Percentiles rank a stretch among this genome's conserved stretches.
Evolutionary conservation across 1,140 invertebrate genomes (phyloP).

Genomic region (Bombus sibiricus): DNA sequence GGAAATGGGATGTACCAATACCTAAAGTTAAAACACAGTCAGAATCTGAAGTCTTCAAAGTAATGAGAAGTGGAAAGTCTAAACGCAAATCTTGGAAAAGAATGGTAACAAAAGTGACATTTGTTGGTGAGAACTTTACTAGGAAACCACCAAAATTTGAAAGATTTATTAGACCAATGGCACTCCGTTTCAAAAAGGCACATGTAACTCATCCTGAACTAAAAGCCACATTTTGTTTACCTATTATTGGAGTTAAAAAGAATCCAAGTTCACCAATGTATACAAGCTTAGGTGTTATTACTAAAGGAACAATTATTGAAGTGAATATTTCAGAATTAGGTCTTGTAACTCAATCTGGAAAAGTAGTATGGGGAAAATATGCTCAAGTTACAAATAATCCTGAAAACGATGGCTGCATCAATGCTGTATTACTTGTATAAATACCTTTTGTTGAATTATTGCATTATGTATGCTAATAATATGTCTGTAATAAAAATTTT

Average conservation of each 20-base stretch:
- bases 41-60: conserved; percentile 99
- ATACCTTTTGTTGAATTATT: conserved; percentile 26
- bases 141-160: conserved; percentile 99
- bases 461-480: background rate
- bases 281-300: conserved; percentile 98
- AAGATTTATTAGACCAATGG: conserved; percentile 99
- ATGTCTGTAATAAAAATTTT: conserved; percentile 23
- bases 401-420: conserved; percentile 99
- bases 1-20: conserved; percentile 99
- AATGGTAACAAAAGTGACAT: conserved; percentile 99
- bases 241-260: conserved; percentile 99
- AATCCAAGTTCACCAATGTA: conserved; percentile 99
- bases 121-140: conserved; percentile 99
- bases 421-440: conserved; percentile 98
- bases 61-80: conserved; percentile 96
- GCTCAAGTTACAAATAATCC: conserved; percentile 99
- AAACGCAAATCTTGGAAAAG: conserved; percentile 99
- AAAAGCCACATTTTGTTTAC: conserved; percentile 99
- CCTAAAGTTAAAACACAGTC: conserved; percentile 98
- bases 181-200: conserved; percentile 96
- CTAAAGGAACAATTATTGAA: conserved; percentile 98
- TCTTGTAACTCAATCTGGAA: conserved; percentile 98
- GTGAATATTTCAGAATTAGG: conserved; percentile 99
- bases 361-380: conserved; percentile 99
- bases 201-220: conserved; percentile 99